phyloP scores from a whole-genome alignment of 1,140 invertebrate species.

The Colletes latitarsis region DNA sequence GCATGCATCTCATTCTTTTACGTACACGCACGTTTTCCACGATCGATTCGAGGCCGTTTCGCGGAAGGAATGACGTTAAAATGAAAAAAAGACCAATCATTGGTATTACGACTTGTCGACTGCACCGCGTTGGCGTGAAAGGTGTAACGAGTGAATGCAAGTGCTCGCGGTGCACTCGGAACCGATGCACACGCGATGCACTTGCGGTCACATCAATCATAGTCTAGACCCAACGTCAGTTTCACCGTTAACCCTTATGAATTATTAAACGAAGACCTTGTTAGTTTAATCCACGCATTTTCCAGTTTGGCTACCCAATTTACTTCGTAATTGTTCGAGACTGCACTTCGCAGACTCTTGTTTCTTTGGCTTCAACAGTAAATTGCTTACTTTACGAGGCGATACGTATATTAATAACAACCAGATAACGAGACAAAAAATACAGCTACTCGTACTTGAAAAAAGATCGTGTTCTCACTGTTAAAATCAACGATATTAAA shows the following conservation, averaged over 20 bases:
- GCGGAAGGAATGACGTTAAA: conserved; percentile 51
- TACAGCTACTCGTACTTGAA: too few species aligned
- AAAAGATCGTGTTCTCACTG: too few species aligned
- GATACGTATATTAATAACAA: too few species aligned
- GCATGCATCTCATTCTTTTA: too few species aligned
- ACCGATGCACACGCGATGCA: neutral
- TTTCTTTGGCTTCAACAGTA: too few species aligned
- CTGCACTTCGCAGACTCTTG: neutral
- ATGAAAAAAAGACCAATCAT: conserved; percentile 51
- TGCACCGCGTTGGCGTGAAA: neutral
- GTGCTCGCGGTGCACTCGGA: conserved; percentile 15
- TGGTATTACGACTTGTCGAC: conserved; percentile 37
- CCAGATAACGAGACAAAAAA: too few species aligned
- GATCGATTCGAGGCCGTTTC: conserved; percentile 28
- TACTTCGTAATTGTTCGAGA: neutral
- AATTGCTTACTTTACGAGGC: too few species aligned
- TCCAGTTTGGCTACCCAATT: neutral
- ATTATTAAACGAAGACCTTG: conserved; percentile 2
- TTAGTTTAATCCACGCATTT: neutral
- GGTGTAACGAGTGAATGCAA: conserved; percentile 25
- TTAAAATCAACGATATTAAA: neutral
- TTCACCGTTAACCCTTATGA: conserved; percentile 25
- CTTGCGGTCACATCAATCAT: conserved; percentile 41
- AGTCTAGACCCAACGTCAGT: conserved; percentile 3
- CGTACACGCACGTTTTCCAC: conserved; percentile 6